Base-by-base conservation (phyloP, 2,113 vertebrate species). In the Pelecanoides urinatrix region DNA sequence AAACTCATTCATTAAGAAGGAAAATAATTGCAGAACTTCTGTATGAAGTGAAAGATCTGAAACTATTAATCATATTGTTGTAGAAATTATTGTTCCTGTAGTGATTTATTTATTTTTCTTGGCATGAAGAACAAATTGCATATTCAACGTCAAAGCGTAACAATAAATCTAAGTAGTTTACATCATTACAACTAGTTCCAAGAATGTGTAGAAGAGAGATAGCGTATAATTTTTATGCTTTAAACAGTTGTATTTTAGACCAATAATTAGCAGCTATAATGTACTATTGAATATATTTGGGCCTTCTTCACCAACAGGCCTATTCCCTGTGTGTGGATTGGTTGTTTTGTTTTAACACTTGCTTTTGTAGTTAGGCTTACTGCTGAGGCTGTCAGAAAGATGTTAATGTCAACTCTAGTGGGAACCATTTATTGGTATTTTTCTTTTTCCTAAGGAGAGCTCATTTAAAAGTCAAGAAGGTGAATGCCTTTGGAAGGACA, bases 211-310 rank as follows among this genome's bases (percentile, higher is more conserved):
- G 78, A 82, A 86, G 72, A 95, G 23, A 81, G 50, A 71, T 47
- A 95, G 56, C 9, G 0, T 58, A 14, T 96, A 52, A 93, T 95
- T 97, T 97, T 93, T 94, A 80, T 94, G 95, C 83, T 96, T 96
- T 92, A 68, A 91, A 27, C 59, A 67, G 52, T 79, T 96, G 50
- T 92, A 52, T 80, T 47, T 52, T 91, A 67, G 66, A 86, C 36
- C 85, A 89, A n/a, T 66, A 96, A 97, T 97, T 95, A 97, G 90
- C 38, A 96, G 30, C 87, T 94, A 4, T 91, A 74, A n/a, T 62
- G 65, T 92, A 61, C 81, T 50, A 50, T 76, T 94, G 75, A 86
- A 66, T 88, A 27, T 47, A 29, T 86, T 95, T 94, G 75, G n/a
- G 9, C 56, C 59, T 58, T 58, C 93, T 95, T 95, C 63, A 55